Evolutionary conservation across 2,888 invertebrate species (phyloP).

Genomic region (Euphydryas editha): DNA sequence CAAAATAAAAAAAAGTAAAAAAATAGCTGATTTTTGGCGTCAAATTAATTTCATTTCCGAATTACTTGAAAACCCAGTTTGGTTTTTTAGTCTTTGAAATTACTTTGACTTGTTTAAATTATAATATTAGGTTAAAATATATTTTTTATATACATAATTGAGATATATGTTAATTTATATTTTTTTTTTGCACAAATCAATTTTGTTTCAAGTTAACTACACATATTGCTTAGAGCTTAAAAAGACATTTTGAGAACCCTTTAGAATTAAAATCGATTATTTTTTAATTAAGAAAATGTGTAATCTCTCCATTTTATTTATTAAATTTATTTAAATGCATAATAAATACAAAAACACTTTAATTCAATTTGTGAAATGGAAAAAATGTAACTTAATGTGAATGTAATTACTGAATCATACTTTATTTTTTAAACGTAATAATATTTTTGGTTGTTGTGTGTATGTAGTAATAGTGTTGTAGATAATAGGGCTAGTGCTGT

Average conservation of each 20-base stretch:
- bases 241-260: conserved; percentile 6
- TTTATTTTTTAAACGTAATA: not conserved
- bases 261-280: not conserved
- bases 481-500: not conserved
- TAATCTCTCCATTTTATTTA: conserved; percentile 2
- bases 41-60: too few species aligned
- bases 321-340: not conserved
- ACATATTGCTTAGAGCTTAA: conserved; percentile 5
- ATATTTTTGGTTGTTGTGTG: not conserved
- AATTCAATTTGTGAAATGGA: not conserved
- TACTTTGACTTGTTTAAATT: too few species aligned
- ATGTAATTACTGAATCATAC: not conserved
- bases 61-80: too few species aligned
- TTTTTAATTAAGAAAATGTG: not conserved
- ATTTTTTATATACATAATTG: not conserved
- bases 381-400: not conserved
- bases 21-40: too few species aligned
- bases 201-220: not conserved
- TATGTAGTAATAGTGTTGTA: conserved; percentile 8
- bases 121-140: not conserved
- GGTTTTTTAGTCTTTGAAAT: too few species aligned
- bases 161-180: not conserved
- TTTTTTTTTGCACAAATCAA: not conserved
- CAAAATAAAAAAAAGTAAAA: too few species aligned
- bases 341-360: not conserved